phyloP scores from a whole-genome alignment of 2,113 vertebrate species.

The Grantiella picta region DNA sequence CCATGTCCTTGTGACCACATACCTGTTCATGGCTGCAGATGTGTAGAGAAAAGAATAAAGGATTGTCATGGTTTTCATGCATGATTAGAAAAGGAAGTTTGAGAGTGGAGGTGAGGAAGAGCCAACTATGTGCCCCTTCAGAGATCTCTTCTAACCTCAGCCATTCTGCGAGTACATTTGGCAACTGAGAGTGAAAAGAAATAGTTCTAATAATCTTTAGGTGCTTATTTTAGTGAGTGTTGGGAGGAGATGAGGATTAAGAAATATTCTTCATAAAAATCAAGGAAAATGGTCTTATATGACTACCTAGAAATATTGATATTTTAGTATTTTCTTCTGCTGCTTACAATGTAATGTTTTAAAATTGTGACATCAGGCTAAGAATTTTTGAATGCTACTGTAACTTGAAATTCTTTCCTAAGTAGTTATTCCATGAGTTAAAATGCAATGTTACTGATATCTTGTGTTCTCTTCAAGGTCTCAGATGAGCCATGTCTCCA shows the following conservation, averaged over 20 bases:
- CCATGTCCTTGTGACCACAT: rapidly evolving
- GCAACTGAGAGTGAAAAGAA: background rate
- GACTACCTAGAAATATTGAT: background rate
- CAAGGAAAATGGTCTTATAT: background rate
- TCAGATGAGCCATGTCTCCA: constrained; percentile 74
- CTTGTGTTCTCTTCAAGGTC: constrained; percentile 72
- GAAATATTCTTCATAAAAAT: background rate
- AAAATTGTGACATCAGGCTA: background rate
- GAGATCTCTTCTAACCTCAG: background rate
- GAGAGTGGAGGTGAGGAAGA: background rate
- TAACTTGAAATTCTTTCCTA: background rate
- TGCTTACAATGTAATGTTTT: background rate
- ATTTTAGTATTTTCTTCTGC: background rate
- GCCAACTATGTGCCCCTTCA: background rate
- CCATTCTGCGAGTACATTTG: background rate
- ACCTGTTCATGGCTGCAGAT: background rate
- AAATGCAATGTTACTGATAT: background rate
- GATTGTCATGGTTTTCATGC: background rate
- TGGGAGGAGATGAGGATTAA: background rate
- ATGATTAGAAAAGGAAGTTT: background rate
- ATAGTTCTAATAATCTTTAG: background rate
- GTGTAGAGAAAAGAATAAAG: background rate
- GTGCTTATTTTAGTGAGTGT: background rate
- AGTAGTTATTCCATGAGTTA: background rate
- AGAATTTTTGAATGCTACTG: background rate